Base-by-base conservation (phyloP, 2,797 vertebrate species). In the Phoxinus dragarum region DNA sequence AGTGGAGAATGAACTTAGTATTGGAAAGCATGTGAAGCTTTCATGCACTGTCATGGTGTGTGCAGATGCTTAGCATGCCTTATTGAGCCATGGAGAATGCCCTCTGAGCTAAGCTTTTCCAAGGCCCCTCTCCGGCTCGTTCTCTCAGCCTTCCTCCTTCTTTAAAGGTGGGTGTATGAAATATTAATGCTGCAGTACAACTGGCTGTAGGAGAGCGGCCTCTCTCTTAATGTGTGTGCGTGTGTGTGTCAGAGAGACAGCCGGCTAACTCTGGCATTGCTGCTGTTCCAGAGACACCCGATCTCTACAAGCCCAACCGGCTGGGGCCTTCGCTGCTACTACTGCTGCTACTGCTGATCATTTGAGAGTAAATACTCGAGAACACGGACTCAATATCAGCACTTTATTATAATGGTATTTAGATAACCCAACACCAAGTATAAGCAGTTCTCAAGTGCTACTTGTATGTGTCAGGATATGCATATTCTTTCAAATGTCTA, bases 171-270 rank as follows among this genome's bases (percentile, higher is more conserved):
- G 89, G 56, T 61, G 88, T 71, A 93, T 94, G 44, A 89, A 93
- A 93, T 92, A 94, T 93, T 92, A 91, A 94, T 91, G 80, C 86
- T 88, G 84, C 89, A 86, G 81, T 84, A 91, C 87, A 86, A 89
- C 81, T 87, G 82, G 87, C 86, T 91, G 86, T 74, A 88, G 82
- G 88, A 89, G 88, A 85, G 87, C 86, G 87, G 83, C 77, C 75
- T 92, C 87, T 86, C 73, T 64, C 27, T 76, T 61, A 82, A 54
- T 74, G 54, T 88, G 44, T 1, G 85, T 77, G 80, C 80, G 47
- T 88, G 67, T 86, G 83, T 89, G 83, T 89, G 81, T 34, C 31
- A 74, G 76, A 77, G 49, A 68, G 52, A 77, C 61, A 71, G 38
- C 85, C 87, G 59, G 56, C 79, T n/a, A 82, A 88, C 59, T 87